Evolutionary conservation across 2,113 vertebrate species (phyloP).

Genomic region (Fregetta grallaria): DNA sequence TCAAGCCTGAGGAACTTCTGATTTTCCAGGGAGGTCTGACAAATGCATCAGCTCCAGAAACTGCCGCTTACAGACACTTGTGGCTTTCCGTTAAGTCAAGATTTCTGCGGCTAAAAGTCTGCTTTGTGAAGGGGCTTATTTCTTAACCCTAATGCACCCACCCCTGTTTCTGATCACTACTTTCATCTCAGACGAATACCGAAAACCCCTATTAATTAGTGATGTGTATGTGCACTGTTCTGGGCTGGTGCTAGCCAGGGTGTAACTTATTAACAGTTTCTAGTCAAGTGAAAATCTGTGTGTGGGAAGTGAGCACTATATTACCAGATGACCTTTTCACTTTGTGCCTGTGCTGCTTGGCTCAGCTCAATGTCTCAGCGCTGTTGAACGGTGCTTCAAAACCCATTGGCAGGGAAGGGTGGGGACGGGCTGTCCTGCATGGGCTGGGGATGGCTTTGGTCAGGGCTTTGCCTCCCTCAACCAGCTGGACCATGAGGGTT

Average conservation of each 20-base stretch:
- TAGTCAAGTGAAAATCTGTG: not conserved
- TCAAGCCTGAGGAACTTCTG: not conserved
- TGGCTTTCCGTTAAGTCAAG: not conserved
- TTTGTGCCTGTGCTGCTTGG: not conserved
- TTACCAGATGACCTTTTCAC: constrained; percentile 11
- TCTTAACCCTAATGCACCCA: not conserved
- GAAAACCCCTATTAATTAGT: not conserved
- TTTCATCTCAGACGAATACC: not conserved
- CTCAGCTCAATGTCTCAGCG: not conserved
- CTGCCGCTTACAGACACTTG: not conserved
- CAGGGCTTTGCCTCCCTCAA: not conserved
- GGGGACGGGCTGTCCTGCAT: not conserved
- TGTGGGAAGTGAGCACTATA: not conserved
- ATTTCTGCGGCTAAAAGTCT: not conserved
- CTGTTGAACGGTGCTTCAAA: not conserved
- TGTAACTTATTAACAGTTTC: constrained; percentile 13
- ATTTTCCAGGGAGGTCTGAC: not conserved
- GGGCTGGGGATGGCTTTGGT: not conserved
- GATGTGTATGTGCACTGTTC: not conserved
- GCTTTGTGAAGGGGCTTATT: not conserved
- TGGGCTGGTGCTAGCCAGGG: not conserved
- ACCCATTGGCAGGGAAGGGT: not conserved
- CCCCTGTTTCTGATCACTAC: not conserved
- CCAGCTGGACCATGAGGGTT: not conserved
- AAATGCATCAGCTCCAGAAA: not conserved